Conservation (phyloP, 1,140 invertebrate species). For the Sminthurides bifidus region DNA sequence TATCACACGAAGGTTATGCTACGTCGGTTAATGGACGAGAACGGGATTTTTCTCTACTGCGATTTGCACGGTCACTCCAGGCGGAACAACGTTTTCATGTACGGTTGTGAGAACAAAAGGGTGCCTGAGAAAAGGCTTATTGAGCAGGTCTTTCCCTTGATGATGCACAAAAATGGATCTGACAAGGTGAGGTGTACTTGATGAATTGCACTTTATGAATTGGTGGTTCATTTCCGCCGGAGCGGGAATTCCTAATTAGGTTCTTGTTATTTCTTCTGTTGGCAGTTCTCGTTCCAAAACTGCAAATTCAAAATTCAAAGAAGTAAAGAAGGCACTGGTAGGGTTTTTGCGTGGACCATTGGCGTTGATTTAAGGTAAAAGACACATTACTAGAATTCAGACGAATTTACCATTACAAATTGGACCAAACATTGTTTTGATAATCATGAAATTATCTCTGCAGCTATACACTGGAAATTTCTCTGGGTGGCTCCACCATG, state of each 20-base stretch:
- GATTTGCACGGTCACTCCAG: slow-evolving; percentile 92
- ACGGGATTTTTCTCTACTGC: slow-evolving; percentile 83
- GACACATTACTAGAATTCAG: not conserved
- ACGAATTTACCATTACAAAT: too few species aligned
- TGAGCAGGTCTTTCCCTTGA: slow-evolving; percentile 82
- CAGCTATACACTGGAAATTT: slow-evolving; percentile 89
- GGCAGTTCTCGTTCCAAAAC: slow-evolving; percentile 81
- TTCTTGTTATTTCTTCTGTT: slow-evolving; percentile 31
- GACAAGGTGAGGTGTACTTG: slow-evolving; percentile 55
- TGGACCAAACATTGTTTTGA: not conserved
- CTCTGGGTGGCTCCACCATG: slow-evolving; percentile 74
- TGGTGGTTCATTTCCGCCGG: not conserved
- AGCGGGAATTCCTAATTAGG: not conserved
- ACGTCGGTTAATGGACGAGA: slow-evolving; percentile 72
- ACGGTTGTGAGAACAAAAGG: slow-evolving; percentile 82
- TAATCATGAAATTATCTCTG: not conserved
- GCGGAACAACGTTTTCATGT: slow-evolving; percentile 89
- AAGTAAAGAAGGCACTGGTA: slow-evolving; percentile 81
- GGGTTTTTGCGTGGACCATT: slow-evolving; percentile 87
- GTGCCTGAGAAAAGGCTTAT: slow-evolving; percentile 61
- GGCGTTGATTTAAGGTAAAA: slow-evolving; percentile 59
- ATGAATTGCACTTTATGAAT: not conserved
- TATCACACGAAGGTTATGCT: slow-evolving; percentile 70
- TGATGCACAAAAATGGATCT: slow-evolving; percentile 82
- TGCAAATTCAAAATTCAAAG: slow-evolving; percentile 88